Evolutionary conservation across 2,113 vertebrate genomes (phyloP).

Genomic region (Bothrops jararaca): DNA sequence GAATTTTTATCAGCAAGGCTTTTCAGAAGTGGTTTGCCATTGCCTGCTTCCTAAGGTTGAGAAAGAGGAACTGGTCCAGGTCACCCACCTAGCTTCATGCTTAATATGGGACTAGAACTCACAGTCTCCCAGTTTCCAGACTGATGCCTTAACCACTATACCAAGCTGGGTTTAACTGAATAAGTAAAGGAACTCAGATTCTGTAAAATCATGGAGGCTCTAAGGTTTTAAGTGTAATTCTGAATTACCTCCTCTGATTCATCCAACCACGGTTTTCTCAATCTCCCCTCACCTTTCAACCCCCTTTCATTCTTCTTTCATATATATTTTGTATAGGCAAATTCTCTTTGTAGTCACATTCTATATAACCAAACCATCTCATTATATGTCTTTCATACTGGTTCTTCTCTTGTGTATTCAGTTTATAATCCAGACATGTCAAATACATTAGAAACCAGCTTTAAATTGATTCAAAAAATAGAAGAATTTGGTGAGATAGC

Average conservation of each 20-base stretch:
- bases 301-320: background rate
- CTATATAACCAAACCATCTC: background rate
- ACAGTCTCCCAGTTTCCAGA: background rate
- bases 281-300: background rate
- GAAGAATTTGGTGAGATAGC: too few relatives aligned
- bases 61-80: background rate
- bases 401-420: background rate
- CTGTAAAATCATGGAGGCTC: background rate
- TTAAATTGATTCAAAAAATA: too few relatives aligned
- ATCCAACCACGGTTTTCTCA: background rate
- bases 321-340: background rate
- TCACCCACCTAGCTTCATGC: background rate
- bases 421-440: background rate
- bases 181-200: background rate
- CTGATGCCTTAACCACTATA: background rate
- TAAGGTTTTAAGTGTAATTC: background rate
- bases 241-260: background rate
- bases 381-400: background rate
- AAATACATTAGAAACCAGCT: too few relatives aligned
- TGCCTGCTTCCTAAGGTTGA: background rate
- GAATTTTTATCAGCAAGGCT: background rate
- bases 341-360: background rate
- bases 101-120: background rate
- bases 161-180: background rate
- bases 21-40: background rate